Evolutionary conservation across 2,888 invertebrate genomes (phyloP), one percentile per base, ranked within the genome.

Genomic region (Ophion slaviceki): DNA sequence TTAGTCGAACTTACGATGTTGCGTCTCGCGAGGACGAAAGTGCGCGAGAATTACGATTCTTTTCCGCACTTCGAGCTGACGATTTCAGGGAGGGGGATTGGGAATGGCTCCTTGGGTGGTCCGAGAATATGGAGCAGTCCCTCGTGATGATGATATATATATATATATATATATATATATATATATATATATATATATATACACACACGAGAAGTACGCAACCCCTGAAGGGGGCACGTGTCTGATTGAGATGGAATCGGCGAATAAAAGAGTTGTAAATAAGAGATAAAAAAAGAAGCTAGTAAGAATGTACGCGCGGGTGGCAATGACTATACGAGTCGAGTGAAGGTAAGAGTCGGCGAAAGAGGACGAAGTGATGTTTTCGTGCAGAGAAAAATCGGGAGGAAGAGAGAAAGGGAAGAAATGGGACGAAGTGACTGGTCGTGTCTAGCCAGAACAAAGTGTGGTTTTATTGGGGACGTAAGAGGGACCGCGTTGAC

Each of bases 161-260:
- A 24, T 24, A 24, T 24, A 24, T 24, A 24, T 24, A 24, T 24
- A 24, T 24, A 24, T 24, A 82, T 83, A 66, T 62, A 77, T 77
- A 87, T 87, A 86, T 24, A 24, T 24, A 24, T 24, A 24, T 24
- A 24, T 24, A 24, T 24, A 24, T 1, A 82, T 83, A 66, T 62
- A 77, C 75, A 87, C 87, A 86, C 84, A 85, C 87, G 74, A 82
- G 87, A 81, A 80, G 74, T 75, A 75, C 79, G 79, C 78, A 86
- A 47, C 45, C 66, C 64, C 81, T 64, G 72, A 79, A 84, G 67
- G 81, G 86, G 86, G 86, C 79, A 85, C 84, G 87, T 86, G 91
- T 89, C 92, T 93, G 93, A 94, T 94, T 93, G 93, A 93, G 93
- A 94, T 94, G 93, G 94, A 94, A 94, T 93, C 93, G 92, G 91